These are phyloP conservation scores for Pseudobourletiella spinata DNA, from an alignment of 1,140 invertebrate species.

Conservation along the genomic window DNA sequence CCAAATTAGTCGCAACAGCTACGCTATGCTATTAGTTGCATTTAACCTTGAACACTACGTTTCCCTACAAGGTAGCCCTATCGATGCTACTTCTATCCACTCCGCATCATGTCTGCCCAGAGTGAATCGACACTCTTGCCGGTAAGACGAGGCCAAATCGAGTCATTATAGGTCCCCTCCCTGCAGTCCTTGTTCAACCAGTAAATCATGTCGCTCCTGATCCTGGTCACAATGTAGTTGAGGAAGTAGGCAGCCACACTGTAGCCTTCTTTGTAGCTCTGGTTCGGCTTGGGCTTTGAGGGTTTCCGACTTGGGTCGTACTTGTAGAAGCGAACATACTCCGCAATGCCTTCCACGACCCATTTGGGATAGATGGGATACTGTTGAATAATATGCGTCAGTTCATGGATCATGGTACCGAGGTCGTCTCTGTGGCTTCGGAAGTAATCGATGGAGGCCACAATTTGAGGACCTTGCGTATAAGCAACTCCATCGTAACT, in stretches of 20 bases:
- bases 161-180: slow-evolving; percentile 22
- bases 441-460: slow-evolving; percentile 26
- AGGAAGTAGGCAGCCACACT: slow-evolving; percentile 29
- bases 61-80: too few species aligned
- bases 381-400: slow-evolving; percentile 27
- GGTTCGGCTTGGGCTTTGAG: slow-evolving; percentile 14
- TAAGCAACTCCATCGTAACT: slow-evolving; percentile 32
- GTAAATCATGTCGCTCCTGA: slow-evolving; percentile 12
- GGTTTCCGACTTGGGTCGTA: slow-evolving; percentile 20
- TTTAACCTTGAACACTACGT: too few species aligned
- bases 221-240: slow-evolving; percentile 10
- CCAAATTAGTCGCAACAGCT: too few species aligned
- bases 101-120: slow-evolving; percentile 30
- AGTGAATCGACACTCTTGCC: slow-evolving; percentile 23
- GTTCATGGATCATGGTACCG: slow-evolving; percentile 32
- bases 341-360: slow-evolving; percentile 30
- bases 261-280: slow-evolving; percentile 27
- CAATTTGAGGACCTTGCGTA: slow-evolving; percentile 17
- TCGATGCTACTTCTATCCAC: too few species aligned
- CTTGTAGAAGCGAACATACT: slow-evolving; percentile 28
- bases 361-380: slow-evolving; percentile 18
- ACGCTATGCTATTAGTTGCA: too few species aligned
- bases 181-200: slow-evolving; percentile 28
- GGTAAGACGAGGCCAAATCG: slow-evolving; percentile 17
- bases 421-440: slow-evolving; percentile 20